Evolutionary conservation across 1,140 invertebrate genomes (phyloP).

Genomic region (Acyrthosiphon pisum): DNA sequence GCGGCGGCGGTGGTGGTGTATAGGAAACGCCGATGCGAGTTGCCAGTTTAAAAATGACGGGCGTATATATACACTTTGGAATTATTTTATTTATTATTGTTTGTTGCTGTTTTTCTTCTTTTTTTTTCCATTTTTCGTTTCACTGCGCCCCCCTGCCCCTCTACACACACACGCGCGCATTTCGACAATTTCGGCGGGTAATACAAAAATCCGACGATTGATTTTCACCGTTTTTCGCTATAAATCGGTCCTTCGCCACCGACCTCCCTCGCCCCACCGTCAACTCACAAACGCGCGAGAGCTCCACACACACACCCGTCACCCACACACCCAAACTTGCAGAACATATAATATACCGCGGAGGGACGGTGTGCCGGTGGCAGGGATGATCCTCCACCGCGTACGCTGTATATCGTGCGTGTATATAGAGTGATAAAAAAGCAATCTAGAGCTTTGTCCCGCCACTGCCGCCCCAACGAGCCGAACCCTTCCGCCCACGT

Average conservation of each 20-base stretch:
- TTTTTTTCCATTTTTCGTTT: conserved; percentile 7
- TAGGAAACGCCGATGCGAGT: background rate
- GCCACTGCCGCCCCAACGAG: background rate
- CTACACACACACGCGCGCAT: background rate
- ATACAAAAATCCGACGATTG: conserved; percentile 49
- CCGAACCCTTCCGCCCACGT: background rate
- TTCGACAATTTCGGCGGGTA: background rate
- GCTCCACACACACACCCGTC: background rate
- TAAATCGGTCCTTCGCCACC: conserved; percentile 3
- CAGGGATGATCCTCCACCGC: background rate
- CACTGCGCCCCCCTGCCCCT: background rate
- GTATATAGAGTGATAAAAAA: conserved; percentile 56
- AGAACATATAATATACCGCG: background rate
- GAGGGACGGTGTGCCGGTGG: background rate
- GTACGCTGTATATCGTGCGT: conserved; percentile 7
- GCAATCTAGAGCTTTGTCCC: conserved; percentile 50
- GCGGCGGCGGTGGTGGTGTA: too few species aligned
- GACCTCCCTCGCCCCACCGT: too few species aligned
- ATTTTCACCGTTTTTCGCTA: conserved; percentile 37
- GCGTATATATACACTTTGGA: background rate
- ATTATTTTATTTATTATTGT: conserved; percentile 16
- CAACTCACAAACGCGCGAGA: background rate
- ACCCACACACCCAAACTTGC: background rate
- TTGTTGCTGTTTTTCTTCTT: background rate
- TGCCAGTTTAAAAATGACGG: conserved; percentile 1